phyloP scores from a whole-genome alignment of 2,113 vertebrate genomes.

The Pelecanoides urinatrix region DNA sequence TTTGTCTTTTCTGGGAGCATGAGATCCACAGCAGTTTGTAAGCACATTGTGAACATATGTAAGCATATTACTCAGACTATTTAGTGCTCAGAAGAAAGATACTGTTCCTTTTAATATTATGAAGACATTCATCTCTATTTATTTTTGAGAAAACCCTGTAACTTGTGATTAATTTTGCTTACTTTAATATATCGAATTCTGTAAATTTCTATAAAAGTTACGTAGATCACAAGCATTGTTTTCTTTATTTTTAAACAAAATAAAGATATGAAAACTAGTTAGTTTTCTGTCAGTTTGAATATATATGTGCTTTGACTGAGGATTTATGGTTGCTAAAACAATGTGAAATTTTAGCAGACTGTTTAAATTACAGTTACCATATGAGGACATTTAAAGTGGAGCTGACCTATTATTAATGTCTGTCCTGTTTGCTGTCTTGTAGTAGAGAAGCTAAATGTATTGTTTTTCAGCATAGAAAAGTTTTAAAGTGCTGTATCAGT shows the following conservation, averaged over 20 bases:
- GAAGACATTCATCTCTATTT: neutral
- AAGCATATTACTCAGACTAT: neutral
- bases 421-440: neutral
- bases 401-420: neutral
- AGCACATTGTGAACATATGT: neutral
- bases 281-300: neutral
- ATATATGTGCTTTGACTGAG: neutral
- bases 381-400: neutral
- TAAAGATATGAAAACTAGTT: neutral
- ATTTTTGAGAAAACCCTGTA: neutral
- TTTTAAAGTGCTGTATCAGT: constrained; percentile 2
- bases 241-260: neutral
- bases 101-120: neutral
- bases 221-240: neutral
- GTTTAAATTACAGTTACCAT: neutral
- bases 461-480: neutral
- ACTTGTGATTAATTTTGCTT: neutral
- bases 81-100: neutral
- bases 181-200: neutral
- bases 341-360: neutral
- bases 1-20: neutral
- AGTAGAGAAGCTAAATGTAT: neutral
- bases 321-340: neutral
- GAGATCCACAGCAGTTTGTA: neutral
- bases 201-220: neutral